Percentiles rank a stretch among this genome's conserved stretches.
Evolutionary conservation across 2,888 invertebrate species (phyloP).

Genomic region (Anthophora plumipes): DNA sequence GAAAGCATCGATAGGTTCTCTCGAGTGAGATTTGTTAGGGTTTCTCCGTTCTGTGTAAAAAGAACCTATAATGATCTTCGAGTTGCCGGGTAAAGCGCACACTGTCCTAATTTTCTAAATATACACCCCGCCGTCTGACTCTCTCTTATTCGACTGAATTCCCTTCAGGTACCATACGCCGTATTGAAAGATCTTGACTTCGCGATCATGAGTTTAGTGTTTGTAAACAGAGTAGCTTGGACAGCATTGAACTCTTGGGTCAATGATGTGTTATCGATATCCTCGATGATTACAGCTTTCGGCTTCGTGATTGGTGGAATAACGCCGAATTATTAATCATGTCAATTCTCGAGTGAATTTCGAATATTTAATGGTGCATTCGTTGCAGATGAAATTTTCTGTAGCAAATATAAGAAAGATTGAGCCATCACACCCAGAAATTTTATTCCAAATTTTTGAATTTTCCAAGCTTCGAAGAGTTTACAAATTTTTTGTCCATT

Average conservation of each 20-base stretch:
- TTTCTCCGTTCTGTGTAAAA: slow-evolving; percentile 54
- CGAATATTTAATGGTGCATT: background rate
- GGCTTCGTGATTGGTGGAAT: no score
- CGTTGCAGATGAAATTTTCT: background rate
- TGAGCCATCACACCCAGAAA: no score
- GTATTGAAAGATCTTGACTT: slow-evolving; percentile 80
- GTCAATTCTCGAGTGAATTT: background rate
- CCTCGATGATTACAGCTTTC: background rate
- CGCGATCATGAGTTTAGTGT: slow-evolving; percentile 80
- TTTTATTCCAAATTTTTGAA: no score
- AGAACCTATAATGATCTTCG: slow-evolving; percentile 63
- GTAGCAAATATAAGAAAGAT: background rate
- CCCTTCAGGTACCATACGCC: slow-evolving; percentile 61
- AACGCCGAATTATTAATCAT: no score
- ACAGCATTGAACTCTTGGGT: slow-evolving; percentile 45
- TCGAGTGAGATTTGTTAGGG: background rate
- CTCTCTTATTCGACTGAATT: slow-evolving; percentile 72
- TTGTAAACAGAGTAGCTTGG: slow-evolving; percentile 78
- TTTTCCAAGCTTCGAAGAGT: no score
- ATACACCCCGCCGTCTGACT: slow-evolving; percentile 70
- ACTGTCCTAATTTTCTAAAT: slow-evolving; percentile 83
- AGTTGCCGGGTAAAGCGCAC: slow-evolving; percentile 60
- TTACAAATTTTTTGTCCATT: no score
- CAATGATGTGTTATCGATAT: slow-evolving; percentile 25
- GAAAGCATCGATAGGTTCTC: background rate